Evolutionary conservation across 1,140 invertebrate genomes (phyloP).

Genomic region (Fopius arisanus): DNA sequence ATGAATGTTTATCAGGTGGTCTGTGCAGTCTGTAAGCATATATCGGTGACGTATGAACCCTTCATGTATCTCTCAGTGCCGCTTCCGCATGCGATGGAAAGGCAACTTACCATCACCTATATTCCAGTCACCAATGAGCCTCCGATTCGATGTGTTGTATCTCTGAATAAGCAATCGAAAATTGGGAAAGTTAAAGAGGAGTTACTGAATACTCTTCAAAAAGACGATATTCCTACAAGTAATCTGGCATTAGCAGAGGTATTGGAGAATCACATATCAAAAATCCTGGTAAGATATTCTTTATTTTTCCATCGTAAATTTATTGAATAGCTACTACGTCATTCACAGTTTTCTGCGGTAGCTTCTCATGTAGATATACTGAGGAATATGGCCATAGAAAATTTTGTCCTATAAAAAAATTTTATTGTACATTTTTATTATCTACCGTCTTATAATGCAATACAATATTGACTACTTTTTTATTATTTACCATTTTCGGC

Average conservation of each 20-base stretch:
- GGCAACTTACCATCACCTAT: conserved; percentile 72
- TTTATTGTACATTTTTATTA: no score
- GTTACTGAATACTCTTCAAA: conserved; percentile 61
- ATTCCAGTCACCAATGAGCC: conserved; percentile 62
- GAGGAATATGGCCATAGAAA: no score
- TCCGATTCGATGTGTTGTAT: conserved; percentile 68
- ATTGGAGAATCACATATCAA: conserved; percentile 72
- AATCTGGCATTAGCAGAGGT: conserved; percentile 73
- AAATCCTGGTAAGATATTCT: conserved; percentile 66
- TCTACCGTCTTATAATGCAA: neutral
- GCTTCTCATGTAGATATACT: no score
- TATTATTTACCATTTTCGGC: no score
- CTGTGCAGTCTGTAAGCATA: conserved; percentile 73
- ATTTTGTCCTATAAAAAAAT: no score
- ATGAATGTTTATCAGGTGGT: conserved; percentile 67
- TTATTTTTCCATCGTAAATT: neutral
- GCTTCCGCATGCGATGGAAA: conserved; percentile 73
- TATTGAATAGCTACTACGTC: no score
- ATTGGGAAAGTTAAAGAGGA: conserved; percentile 69
- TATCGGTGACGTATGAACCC: conserved; percentile 77
- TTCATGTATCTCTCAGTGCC: conserved; percentile 80
- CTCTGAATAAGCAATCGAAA: conserved; percentile 71
- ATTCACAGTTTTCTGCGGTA: no score
- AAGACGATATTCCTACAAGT: conserved; percentile 52
- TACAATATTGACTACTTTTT: neutral